A percentile compares a stretch with the other conserved stretches of the same genome.
These are phyloP conservation scores for Rhinatrema bivittatum DNA, from an alignment of 2,797 vertebrate genomes.

Conservation along the genomic window DNA sequence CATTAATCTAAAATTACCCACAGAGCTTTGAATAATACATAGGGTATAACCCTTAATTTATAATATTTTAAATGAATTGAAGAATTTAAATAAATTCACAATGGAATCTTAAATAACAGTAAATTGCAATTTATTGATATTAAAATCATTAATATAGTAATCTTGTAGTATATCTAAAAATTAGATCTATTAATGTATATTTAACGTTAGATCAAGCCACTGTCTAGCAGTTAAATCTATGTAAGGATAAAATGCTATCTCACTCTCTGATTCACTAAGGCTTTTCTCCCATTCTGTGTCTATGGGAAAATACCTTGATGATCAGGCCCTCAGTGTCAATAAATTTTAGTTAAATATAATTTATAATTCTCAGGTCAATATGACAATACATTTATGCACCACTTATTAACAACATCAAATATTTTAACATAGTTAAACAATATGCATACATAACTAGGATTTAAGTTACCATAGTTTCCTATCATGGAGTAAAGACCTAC, in stretches of 20 bases:
- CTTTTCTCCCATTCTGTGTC: no score
- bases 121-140: neutral
- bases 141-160: neutral
- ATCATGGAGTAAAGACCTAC: neutral
- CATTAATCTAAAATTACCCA: conserved; percentile 23
- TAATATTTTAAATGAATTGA: neutral
- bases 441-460: conserved; percentile 1
- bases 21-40: neutral
- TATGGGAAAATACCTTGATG: no score
- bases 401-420: neutral
- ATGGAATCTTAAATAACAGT: neutral
- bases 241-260: neutral
- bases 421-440: conserved; percentile 14
- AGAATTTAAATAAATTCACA: neutral
- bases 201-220: neutral
- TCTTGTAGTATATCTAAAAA: neutral
- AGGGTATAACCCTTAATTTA: neutral
- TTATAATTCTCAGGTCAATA: conserved; percentile 2
- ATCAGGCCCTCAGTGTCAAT: no score
- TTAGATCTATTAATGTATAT: neutral
- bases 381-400: conserved; percentile 10
- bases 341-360: neutral
- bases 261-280: no score
- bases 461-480: conserved; percentile 9
- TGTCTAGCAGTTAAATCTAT: neutral